These are phyloP conservation scores for Oxyteleia sp. DNA, from an alignment of 2,888 invertebrate species.

Conservation along the genomic window DNA sequence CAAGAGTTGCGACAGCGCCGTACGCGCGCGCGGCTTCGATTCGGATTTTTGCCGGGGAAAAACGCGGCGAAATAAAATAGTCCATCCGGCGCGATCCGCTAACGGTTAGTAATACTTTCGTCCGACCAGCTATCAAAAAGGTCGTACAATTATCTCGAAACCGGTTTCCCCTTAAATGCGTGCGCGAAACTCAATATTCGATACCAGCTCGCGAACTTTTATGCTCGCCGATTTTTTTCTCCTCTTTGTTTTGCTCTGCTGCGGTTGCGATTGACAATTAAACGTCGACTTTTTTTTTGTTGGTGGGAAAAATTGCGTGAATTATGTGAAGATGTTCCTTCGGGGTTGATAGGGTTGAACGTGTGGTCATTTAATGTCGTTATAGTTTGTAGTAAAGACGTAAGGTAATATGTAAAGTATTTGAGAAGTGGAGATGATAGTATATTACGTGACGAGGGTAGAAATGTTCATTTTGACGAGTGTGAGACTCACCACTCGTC, in stretches of 20 bases:
- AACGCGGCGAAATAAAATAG: slow-evolving; percentile 45
- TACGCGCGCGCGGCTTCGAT: slow-evolving; percentile 2
- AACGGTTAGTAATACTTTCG: slow-evolving; percentile 78
- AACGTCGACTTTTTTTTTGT: neutral
- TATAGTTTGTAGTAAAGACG: too few species aligned
- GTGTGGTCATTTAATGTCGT: too few species aligned
- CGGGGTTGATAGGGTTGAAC: too few species aligned
- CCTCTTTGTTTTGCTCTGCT: neutral
- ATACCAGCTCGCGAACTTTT: slow-evolving; percentile 24
- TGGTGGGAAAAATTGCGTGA: neutral
- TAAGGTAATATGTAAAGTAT: too few species aligned
- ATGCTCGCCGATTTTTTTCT: neutral
- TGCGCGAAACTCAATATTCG: slow-evolving; percentile 72
- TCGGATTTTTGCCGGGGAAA: slow-evolving; percentile 1
- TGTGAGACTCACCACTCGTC: too few species aligned
- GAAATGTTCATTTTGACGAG: too few species aligned
- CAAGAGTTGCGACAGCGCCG: slow-evolving; percentile 22
- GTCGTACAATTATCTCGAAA: slow-evolving; percentile 81
- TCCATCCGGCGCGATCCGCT: slow-evolving; percentile 33
- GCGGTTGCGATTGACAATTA: neutral
- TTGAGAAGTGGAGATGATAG: too few species aligned
- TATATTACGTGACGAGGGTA: too few species aligned
- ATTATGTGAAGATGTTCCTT: neutral
- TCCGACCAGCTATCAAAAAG: slow-evolving; percentile 80
- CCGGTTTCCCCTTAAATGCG: slow-evolving; percentile 80